Evolutionary conservation across 2,888 invertebrate genomes (phyloP).

Genomic region (Malacosoma neustria): DNA sequence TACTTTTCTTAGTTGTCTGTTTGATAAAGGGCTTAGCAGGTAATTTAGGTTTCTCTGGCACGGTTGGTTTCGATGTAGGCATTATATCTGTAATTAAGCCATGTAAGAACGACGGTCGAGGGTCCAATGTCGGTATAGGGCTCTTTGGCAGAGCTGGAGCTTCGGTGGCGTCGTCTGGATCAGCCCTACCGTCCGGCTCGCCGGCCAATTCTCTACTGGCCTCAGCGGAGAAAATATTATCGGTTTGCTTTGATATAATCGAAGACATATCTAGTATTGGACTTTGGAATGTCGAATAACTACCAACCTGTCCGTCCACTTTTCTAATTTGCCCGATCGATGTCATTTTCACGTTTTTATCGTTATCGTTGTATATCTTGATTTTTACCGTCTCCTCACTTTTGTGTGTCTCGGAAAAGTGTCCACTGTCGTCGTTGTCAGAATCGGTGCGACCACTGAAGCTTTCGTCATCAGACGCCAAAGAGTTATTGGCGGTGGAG

Average conservation of each 20-base stretch:
- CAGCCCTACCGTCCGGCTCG: slow-evolving; percentile 90
- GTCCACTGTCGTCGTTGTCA: slow-evolving; percentile 73
- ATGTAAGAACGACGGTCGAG: slow-evolving; percentile 83
- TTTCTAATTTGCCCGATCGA: slow-evolving; percentile 58
- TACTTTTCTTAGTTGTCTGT: slow-evolving; percentile 53
- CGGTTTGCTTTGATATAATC: slow-evolving; percentile 56
- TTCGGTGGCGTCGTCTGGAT: slow-evolving; percentile 82
- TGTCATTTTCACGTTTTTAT: slow-evolving; percentile 59
- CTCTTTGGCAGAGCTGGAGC: slow-evolving; percentile 82
- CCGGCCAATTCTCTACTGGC: slow-evolving; percentile 87
- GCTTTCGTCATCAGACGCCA: slow-evolving; percentile 68
- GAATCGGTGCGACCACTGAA: slow-evolving; percentile 73
- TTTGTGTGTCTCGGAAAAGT: slow-evolving; percentile 64
- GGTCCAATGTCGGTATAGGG: slow-evolving; percentile 76
- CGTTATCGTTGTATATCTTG: slow-evolving; percentile 61
- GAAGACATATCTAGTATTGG: slow-evolving; percentile 65
- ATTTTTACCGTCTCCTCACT: slow-evolving; percentile 68
- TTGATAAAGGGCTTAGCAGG: slow-evolving; percentile 75
- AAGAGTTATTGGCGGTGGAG: slow-evolving; percentile 69
- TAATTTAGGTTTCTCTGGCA: slow-evolving; percentile 82
- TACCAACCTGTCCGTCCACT: slow-evolving; percentile 59
- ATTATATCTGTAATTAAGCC: slow-evolving; percentile 72
- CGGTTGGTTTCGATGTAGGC: slow-evolving; percentile 71
- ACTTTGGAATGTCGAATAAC: slow-evolving; percentile 65
- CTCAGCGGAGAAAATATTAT: slow-evolving; percentile 64